Percentiles rank a stretch among this genome's conserved stretches.
phyloP scores from a whole-genome alignment of 2,797 vertebrate species.

The Prunella strophiata region DNA sequence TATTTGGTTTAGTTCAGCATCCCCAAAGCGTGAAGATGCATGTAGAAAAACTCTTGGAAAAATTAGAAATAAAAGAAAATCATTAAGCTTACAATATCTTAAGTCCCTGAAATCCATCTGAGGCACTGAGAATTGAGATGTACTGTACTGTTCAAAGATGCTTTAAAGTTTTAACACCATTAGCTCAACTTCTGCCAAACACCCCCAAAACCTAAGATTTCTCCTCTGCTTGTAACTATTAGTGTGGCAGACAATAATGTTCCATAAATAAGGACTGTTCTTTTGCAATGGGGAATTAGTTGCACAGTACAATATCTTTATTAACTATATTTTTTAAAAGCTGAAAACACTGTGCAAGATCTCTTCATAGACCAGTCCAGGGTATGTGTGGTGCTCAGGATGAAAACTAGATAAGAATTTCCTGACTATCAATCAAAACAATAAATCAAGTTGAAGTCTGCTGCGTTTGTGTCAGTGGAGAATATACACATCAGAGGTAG shows the following conservation, averaged over 20 bases:
- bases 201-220: not conserved
- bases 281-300: not conserved
- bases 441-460: not conserved
- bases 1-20: not conserved
- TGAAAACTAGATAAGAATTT: not conserved
- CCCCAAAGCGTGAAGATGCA: not conserved
- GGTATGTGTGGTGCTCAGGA: not conserved
- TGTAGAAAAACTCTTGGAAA: not conserved
- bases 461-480: not conserved
- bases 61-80: not conserved
- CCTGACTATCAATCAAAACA: not conserved
- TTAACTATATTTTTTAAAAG: not conserved
- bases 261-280: not conserved
- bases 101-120: not conserved
- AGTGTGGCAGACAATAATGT: not conserved
- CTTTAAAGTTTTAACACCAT: not conserved
- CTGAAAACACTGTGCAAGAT: not conserved
- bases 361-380: not conserved
- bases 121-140: not conserved
- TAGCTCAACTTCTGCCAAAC: not conserved
- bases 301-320: not conserved
- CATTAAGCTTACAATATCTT: not conserved
- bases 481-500: not conserved
- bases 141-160: not conserved
- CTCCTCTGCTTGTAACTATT: not conserved